Evolutionary conservation across 2,888 invertebrate genomes (phyloP).

Genomic region (Eupeodes latifasciatus): DNA sequence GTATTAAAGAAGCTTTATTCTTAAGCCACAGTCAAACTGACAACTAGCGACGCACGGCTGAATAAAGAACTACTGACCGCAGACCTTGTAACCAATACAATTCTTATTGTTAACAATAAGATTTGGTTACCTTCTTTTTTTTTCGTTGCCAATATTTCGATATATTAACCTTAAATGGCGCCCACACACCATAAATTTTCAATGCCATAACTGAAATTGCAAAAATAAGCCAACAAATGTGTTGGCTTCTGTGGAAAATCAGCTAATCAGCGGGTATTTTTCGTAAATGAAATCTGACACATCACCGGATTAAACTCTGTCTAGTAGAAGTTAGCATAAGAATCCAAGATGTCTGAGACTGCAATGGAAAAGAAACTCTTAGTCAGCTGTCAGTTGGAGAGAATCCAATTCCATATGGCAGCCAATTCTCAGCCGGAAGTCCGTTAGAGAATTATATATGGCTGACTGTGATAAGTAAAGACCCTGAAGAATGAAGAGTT

Average conservation of each 20-base stretch:
- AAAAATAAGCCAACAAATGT: conserved; percentile 28
- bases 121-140: conserved; percentile 1
- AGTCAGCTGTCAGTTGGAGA: conserved; percentile 40
- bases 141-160: not conserved
- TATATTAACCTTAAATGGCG: conserved; percentile 35
- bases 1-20: conserved; percentile 2
- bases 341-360: conserved; percentile 49
- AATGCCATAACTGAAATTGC: conserved; percentile 29
- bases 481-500: conserved; percentile 50
- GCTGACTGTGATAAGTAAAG: conserved; percentile 31
- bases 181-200: conserved; percentile 18
- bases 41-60: not conserved
- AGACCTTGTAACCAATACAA: conserved; percentile 24
- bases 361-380: conserved; percentile 13
- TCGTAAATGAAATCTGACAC: conserved; percentile 40
- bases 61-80: conserved; percentile 11
- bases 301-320: conserved; percentile 40
- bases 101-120: conserved; percentile 7
- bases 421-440: conserved; percentile 59
- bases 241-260: conserved; percentile 44
- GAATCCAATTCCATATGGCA: conserved; percentile 31
- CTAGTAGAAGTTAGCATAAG: conserved; percentile 39
- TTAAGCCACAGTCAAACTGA: not conserved
- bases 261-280: conserved; percentile 28
- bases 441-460: conserved; percentile 17